Evolutionary conservation across 23 tunicate species (phyloP), one percentile per base, ranked within the genome.

Genomic region (Styela clava): DNA sequence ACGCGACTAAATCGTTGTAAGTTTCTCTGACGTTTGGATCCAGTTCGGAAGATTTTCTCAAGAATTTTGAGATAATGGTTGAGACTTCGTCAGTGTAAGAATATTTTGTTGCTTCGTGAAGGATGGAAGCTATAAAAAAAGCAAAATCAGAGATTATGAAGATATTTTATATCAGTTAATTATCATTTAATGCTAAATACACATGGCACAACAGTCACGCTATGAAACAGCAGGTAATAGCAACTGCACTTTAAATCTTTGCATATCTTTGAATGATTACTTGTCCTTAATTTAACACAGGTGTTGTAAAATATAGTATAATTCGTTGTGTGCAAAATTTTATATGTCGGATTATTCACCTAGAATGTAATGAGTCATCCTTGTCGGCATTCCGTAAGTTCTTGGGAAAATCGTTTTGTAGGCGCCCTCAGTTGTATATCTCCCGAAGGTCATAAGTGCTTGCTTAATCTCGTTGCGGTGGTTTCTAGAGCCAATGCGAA

Each of bases 101-200:
- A 28, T 65, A 65, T 65, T 65, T 65, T 9, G 71, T 24, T 12
- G 78, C 78, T 2, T 73, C 78, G 78, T 73, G 78, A 34, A 73
- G 26, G 51, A 1, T 1, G 27, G 52, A 73, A 25, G 78, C 78
- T 73, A 1, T 0, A 69, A 69, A 25, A 24, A 61, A 61, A 61
- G 21, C 20, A 61, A 19, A 61, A 61, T n/a, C n/a, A n/a, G n/a
- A n/a, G n/a, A n/a, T n/a, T n/a, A n/a, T n/a, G n/a, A n/a, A n/a
- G n/a, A n/a, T n/a, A n/a, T n/a, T n/a, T n/a, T n/a, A n/a, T n/a
- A n/a, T n/a, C n/a, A n/a, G n/a, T n/a, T n/a, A n/a, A n/a, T n/a
- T n/a, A n/a, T n/a, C n/a, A n/a, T n/a, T n/a, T n/a, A n/a, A n/a
- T n/a, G n/a, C n/a, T n/a, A n/a, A n/a, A n/a, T n/a, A n/a, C n/a